These are phyloP conservation scores for Cyprinodon brontotheroides DNA, from an alignment of 2,113 vertebrate species.

Conservation along the genomic window DNA sequence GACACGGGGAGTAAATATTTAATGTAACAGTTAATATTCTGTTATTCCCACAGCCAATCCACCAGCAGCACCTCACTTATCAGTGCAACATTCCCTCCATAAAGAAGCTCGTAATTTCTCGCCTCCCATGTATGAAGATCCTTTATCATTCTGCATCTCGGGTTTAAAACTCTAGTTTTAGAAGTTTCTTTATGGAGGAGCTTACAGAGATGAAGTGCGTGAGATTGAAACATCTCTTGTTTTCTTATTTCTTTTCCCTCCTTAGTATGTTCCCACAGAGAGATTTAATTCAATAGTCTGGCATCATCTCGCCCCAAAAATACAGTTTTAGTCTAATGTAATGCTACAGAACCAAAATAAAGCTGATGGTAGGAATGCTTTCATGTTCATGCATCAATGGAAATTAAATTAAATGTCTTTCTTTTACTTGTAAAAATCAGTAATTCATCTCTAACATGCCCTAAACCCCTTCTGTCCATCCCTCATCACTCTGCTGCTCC, in stretches of 20 bases:
- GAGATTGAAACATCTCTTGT: constrained; percentile 20
- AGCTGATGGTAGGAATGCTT: not conserved
- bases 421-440: constrained; percentile 25
- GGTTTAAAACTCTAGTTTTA: not conserved
- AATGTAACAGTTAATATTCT: constrained; percentile 15
- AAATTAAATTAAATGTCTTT: constrained; percentile 17
- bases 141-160: constrained; percentile 3
- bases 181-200: not conserved
- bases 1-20: constrained; percentile 15
- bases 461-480: constrained; percentile 31
- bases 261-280: not conserved
- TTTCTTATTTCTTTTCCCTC: not conserved
- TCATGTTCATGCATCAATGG: not conserved
- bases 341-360: not conserved
- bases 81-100: not conserved
- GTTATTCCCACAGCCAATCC: constrained; percentile 27
- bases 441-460: constrained; percentile 42
- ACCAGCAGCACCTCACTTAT: constrained; percentile 54
- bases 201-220: constrained; percentile 24
- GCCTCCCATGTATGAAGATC: not conserved
- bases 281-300: not conserved
- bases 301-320: not conserved
- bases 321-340: not conserved
- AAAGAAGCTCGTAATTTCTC: not conserved
- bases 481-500: constrained; percentile 40